Percentiles rank a stretch among this genome's conserved stretches.
Conservation (phyloP, 2,888 invertebrate genomes). For the Tricholauxania praeusta region DNA sequence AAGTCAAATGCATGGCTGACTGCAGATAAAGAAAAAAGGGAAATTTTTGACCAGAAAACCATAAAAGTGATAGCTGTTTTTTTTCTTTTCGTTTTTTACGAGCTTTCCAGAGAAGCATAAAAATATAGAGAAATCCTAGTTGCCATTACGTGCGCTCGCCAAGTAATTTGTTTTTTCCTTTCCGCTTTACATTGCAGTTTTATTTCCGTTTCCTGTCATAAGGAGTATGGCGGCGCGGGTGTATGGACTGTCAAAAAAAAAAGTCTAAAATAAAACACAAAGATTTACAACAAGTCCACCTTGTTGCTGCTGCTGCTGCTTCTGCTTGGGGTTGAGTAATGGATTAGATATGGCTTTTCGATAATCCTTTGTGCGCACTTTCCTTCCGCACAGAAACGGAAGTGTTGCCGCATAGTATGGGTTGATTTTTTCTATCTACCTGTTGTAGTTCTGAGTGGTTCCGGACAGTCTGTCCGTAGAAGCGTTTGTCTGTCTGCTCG, state of each 20-base stretch:
- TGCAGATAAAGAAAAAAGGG: too few species aligned
- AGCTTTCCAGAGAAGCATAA: background rate
- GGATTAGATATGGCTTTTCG: constrained; percentile 42
- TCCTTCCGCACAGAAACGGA: background rate
- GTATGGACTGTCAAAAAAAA: background rate
- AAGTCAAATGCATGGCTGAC: background rate
- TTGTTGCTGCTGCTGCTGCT: background rate
- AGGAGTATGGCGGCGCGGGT: background rate
- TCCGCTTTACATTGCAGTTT: constrained; percentile 46
- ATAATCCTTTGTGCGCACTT: constrained; percentile 31
- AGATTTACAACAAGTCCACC: constrained; percentile 34
- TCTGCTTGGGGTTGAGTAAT: constrained; percentile 38
- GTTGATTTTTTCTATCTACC: background rate
- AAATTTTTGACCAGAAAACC: too few species aligned
- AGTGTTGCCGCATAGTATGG: constrained; percentile 11
- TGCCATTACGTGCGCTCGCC: constrained; percentile 20
- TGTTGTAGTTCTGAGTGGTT: background rate
- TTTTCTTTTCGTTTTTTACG: too few species aligned
- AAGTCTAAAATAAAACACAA: constrained; percentile 27
- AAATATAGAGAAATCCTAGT: background rate
- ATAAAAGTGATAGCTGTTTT: too few species aligned
- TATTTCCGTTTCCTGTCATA: constrained; percentile 40
- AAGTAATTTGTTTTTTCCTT: constrained; percentile 45
- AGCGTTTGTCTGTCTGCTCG: background rate
- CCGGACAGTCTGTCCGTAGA: background rate